Evolutionary conservation across 2,888 invertebrate species (phyloP).

Genomic region (Uloborus plumipes): DNA sequence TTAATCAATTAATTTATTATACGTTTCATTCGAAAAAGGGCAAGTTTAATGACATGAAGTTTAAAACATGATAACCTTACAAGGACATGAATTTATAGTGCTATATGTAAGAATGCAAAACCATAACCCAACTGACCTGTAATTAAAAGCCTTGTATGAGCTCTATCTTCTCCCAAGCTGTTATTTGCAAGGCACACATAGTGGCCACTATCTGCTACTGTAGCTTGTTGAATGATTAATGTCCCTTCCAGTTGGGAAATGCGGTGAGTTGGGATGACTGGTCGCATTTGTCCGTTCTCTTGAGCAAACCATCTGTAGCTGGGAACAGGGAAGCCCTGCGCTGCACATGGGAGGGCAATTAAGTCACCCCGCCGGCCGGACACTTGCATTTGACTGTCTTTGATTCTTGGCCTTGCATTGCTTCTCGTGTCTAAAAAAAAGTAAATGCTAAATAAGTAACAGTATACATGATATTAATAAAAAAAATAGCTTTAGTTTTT

Average conservation of each 20-base stretch:
- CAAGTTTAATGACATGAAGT: no score
- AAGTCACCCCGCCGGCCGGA: conserved; percentile 67
- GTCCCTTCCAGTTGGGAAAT: conserved; percentile 53
- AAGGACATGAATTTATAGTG: no score
- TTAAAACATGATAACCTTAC: no score
- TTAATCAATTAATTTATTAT: no score
- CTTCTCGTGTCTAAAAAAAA: conserved; percentile 59
- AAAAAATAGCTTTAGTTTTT: no score
- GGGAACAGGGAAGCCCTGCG: conserved; percentile 71
- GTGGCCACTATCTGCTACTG: conserved; percentile 60
- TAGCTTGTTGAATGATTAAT: conserved; percentile 51
- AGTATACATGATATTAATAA: no score
- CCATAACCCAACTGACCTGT: conserved; percentile 43
- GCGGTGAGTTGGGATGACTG: conserved; percentile 33
- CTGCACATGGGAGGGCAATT: conserved; percentile 71
- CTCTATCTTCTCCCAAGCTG: conserved; percentile 61
- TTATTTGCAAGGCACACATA: conserved; percentile 65
- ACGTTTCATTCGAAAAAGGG: no score
- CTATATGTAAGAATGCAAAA: no score
- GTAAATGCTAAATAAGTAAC: no score
- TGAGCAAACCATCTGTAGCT: conserved; percentile 70
- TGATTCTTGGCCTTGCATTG: conserved; percentile 54
- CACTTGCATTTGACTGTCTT: conserved; percentile 51
- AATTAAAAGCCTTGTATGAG: conserved; percentile 45
- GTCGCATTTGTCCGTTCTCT: conserved; percentile 54